Evolutionary conservation across 2,888 invertebrate genomes (phyloP).

Genomic region (Sarcophaga subvicina): DNA sequence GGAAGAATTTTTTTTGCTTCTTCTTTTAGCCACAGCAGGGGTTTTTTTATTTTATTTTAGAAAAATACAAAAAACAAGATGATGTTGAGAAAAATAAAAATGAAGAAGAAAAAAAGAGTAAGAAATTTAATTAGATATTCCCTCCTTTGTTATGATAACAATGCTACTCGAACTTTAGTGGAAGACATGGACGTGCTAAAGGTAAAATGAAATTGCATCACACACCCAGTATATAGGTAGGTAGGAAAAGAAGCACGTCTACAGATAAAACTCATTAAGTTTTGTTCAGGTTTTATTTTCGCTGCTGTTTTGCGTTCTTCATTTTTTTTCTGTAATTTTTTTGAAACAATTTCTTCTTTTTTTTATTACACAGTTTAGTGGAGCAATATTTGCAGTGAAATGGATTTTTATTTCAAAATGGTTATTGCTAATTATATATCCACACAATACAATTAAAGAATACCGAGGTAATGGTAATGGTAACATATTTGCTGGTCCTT

Average conservation of each 20-base stretch:
- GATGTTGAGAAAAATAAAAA: neutral
- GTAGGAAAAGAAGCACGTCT: conserved; percentile 52
- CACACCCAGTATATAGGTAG: too few species aligned
- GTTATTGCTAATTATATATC: conserved; percentile 64
- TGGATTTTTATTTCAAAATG: conserved; percentile 61
- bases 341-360: neutral
- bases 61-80: too few species aligned
- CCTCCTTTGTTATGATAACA: conserved; percentile 51
- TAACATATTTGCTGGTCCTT: conserved; percentile 38
- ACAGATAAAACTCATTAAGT: conserved; percentile 63
- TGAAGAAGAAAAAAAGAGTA: neutral
- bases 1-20: too few species aligned
- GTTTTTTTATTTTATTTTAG: too few species aligned
- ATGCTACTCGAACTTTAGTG: conserved; percentile 49
- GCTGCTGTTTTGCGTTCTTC: too few species aligned
- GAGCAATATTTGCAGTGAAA: conserved; percentile 20
- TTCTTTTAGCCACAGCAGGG: too few species aligned
- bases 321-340: conserved; percentile 16
- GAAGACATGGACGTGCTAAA: conserved; percentile 44
- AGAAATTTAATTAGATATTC: conserved; percentile 66
- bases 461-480: conserved; percentile 32
- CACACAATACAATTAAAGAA: conserved; percentile 35
- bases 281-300: conserved; percentile 4
- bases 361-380: too few species aligned
- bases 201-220: conserved; percentile 14